These are phyloP conservation scores for Aporophyla nigra DNA, from an alignment of 2,888 invertebrate species.

Conservation along the genomic window DNA sequence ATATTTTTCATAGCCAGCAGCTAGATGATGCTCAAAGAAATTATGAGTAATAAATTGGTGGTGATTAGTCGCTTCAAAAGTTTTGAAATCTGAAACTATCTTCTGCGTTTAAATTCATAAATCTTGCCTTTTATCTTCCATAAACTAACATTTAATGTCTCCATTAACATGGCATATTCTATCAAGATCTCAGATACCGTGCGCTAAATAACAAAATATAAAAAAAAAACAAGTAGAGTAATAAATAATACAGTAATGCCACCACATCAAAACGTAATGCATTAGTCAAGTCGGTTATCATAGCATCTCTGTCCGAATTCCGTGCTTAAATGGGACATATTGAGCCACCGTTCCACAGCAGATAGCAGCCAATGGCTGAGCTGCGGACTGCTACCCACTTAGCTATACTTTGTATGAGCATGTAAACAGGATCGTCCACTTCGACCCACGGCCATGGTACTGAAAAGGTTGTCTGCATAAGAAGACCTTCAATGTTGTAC, in stretches of 20 bases:
- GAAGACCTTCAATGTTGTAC: too few species aligned
- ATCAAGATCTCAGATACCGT: slow-evolving; percentile 55
- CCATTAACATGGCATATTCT: slow-evolving; percentile 37
- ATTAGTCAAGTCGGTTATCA: slow-evolving; percentile 77
- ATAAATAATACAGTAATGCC: slow-evolving; percentile 66
- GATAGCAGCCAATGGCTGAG: not conserved
- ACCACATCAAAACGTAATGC: slow-evolving; percentile 67
- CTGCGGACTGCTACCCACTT: not conserved
- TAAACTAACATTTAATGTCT: slow-evolving; percentile 32
- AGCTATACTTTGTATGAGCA: not conserved
- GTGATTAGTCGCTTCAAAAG: slow-evolving; percentile 32
- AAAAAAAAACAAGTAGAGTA: slow-evolving; percentile 57
- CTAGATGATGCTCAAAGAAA: not conserved
- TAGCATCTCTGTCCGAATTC: slow-evolving; percentile 77
- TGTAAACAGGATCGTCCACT: not conserved
- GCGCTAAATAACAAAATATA: slow-evolving; percentile 44
- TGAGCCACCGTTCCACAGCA: not conserved
- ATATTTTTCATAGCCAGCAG: not conserved
- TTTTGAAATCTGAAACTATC: slow-evolving; percentile 32
- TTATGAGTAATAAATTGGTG: slow-evolving; percentile 7
- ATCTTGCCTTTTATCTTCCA: slow-evolving; percentile 25
- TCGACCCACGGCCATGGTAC: not conserved
- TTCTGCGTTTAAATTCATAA: slow-evolving; percentile 12
- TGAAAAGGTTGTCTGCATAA: too few species aligned
- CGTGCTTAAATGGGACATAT: slow-evolving; percentile 71